These are phyloP conservation scores for Calidris pugnax DNA, from an alignment of 2,113 vertebrate genomes.

Conservation along the genomic window DNA sequence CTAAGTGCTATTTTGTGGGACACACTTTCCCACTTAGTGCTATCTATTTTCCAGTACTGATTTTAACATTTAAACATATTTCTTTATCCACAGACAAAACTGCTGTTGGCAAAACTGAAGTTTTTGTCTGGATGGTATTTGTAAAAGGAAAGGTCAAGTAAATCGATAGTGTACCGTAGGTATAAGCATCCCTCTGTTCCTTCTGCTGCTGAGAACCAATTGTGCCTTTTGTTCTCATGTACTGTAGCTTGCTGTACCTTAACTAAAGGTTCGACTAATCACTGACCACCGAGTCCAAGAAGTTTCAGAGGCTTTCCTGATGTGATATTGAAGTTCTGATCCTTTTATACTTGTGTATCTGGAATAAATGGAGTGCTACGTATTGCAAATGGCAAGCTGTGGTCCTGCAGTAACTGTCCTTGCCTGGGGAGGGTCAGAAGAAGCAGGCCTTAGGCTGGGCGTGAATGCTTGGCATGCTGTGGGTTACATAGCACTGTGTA, in stretches of 20 bases:
- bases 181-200: background rate
- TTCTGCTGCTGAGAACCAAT: constrained; percentile 43
- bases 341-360: background rate
- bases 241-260: constrained; percentile 28
- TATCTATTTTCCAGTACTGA: background rate
- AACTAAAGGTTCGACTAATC: background rate
- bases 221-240: background rate
- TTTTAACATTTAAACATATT: constrained; percentile 13
- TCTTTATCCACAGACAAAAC: background rate
- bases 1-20: background rate
- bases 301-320: background rate
- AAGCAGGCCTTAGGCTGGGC: background rate
- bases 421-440: background rate
- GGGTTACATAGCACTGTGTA: background rate
- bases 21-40: background rate
- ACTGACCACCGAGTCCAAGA: background rate
- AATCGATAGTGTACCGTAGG: background rate
- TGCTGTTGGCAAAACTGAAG: background rate
- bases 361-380: background rate
- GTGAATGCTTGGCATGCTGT: background rate
- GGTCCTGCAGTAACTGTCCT: background rate
- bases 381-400: background rate
- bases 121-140: constrained; percentile 16
- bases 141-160: background rate
- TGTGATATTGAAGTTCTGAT: background rate